Conservation (phyloP, 2,797 vertebrate genomes). For the Acanthiza pusilla region DNA sequence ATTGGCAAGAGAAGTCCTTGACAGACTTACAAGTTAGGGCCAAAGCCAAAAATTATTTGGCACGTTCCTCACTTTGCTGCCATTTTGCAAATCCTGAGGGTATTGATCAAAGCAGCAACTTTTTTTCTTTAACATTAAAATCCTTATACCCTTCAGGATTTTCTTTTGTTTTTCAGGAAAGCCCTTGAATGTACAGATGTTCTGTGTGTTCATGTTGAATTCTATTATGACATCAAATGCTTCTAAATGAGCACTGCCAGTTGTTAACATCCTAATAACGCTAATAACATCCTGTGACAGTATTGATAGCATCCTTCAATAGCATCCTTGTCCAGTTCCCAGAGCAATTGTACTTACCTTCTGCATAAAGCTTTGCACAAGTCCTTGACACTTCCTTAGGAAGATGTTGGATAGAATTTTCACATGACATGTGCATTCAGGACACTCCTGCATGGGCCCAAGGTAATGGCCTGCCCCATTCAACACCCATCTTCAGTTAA, state of each 20-base stretch:
- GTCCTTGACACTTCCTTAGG: neutral
- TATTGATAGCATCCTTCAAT: neutral
- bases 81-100: slow-evolving; percentile 54
- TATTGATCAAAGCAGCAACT: slow-evolving; percentile 51
- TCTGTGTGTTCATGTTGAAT: neutral
- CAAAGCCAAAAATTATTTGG: slow-evolving; percentile 73
- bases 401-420: neutral
- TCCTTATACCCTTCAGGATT: neutral
- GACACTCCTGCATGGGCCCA: rapidly evolving
- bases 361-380: neutral
- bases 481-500: neutral
- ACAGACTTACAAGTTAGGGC: slow-evolving; percentile 69
- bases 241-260: neutral
- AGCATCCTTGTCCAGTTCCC: neutral
- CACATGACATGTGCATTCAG: rapidly evolving
- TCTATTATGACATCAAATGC: neutral
- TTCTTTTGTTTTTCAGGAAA: slow-evolving; percentile 5
- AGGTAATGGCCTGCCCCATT: rapidly evolving
- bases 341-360: rapidly evolving
- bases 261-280: neutral
- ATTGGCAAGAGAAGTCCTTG: slow-evolving; percentile 72
- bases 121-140: slow-evolving; percentile 40
- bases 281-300: neutral
- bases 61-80: slow-evolving; percentile 45
- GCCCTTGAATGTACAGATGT: neutral